Evolutionary conservation across 2,113 vertebrate species (phyloP).

Genomic region (Solea senegalensis): DNA sequence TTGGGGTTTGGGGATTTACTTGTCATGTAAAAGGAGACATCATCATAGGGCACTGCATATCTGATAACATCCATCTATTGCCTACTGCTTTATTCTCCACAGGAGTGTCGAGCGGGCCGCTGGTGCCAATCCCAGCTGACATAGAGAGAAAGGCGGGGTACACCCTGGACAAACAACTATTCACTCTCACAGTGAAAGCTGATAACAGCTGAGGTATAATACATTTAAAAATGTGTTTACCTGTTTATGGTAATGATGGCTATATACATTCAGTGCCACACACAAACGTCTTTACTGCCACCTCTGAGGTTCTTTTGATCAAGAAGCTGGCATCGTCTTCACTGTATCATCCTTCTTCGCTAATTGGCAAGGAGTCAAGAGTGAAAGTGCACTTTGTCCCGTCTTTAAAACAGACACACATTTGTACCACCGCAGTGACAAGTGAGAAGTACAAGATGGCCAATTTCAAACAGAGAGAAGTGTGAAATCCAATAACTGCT

Average conservation of each 20-base stretch:
- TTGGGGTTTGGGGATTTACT: too few relatives aligned
- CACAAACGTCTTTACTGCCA: neutral
- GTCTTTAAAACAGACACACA: slow-evolving; percentile 13
- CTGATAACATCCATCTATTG: too few relatives aligned
- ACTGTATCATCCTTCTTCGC: neutral
- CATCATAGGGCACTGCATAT: too few relatives aligned
- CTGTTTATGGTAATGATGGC: neutral
- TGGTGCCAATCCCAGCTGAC: too few relatives aligned
- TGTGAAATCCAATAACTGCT: neutral
- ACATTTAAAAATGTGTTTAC: neutral
- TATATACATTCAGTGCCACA: neutral
- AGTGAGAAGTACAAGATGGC: neutral
- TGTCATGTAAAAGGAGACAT: too few relatives aligned
- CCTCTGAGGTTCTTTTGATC: neutral
- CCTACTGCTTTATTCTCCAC: too few relatives aligned
- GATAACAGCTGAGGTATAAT: neutral
- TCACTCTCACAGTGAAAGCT: neutral
- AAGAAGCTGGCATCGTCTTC: slow-evolving; percentile 1
- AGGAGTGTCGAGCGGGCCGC: too few relatives aligned
- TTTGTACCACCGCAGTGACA: slow-evolving; percentile 4
- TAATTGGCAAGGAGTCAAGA: slow-evolving; percentile 27
- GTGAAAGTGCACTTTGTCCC: slow-evolving; percentile 11
- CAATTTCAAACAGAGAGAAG: neutral
- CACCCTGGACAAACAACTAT: too few relatives aligned
- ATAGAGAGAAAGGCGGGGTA: too few relatives aligned